These are phyloP conservation scores for Thalpophila matura DNA, from an alignment of 2,888 invertebrate genomes.

Conservation along the genomic window DNA sequence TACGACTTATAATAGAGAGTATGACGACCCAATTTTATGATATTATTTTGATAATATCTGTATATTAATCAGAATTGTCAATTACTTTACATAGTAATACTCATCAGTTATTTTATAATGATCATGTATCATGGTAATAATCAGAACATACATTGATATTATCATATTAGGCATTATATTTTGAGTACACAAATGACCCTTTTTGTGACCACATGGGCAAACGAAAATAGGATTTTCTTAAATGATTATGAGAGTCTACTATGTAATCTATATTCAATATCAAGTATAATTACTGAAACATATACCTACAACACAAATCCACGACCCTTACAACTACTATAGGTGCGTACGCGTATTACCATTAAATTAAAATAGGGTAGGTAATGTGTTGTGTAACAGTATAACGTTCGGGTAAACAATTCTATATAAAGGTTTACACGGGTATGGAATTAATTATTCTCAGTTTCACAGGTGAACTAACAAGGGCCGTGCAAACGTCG, in stretches of 20 bases:
- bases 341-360: conserved; percentile 46
- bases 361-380: conserved; percentile 65
- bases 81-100: no score
- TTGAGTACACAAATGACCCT: no score
- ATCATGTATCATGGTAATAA: no score
- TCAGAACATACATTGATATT: no score
- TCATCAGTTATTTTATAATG: no score
- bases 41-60: no score
- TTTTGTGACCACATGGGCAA: no score
- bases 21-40: no score
- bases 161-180: no score
- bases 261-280: no score
- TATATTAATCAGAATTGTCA: no score
- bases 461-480: conserved; percentile 76
- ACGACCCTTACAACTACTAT: conserved; percentile 39
- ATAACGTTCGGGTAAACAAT: conserved; percentile 63
- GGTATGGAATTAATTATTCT: conserved; percentile 72
- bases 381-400: conserved; percentile 64
- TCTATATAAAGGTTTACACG: conserved; percentile 65
- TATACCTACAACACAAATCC: conserved; percentile 49
- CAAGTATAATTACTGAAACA: conserved; percentile 27
- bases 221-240: background rate
- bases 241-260: conserved; percentile 9
- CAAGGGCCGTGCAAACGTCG: conserved; percentile 66
- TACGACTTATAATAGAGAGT: no score